Conservation (phyloP, 2,797 vertebrate genomes). For the Molossus alvarezi region DNA sequence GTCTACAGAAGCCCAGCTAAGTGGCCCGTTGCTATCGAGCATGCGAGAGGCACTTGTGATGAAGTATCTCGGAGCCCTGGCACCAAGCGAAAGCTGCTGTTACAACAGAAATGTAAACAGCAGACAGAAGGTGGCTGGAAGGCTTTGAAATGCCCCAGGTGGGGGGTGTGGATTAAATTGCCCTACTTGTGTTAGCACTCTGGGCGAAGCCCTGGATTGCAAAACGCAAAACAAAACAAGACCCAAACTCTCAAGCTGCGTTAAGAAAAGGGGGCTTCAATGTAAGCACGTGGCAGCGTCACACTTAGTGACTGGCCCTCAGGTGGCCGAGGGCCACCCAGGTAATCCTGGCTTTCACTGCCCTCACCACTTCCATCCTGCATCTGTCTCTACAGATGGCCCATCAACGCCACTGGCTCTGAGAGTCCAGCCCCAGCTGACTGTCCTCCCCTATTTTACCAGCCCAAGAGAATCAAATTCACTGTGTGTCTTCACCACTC, state of each 20-base stretch:
- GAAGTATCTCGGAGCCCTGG: slow-evolving; percentile 19
- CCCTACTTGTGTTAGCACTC: not conserved
- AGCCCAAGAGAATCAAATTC: not conserved
- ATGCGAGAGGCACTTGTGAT: not conserved
- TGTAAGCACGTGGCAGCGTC: not conserved
- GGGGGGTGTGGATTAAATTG: not conserved
- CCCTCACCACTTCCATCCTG: not conserved
- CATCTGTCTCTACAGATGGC: not conserved
- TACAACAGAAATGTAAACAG: not conserved
- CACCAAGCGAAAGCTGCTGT: not conserved
- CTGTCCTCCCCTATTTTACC: slow-evolving; percentile 7
- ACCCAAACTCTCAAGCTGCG: not conserved
- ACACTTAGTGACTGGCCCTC: no score
- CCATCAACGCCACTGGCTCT: not conserved
- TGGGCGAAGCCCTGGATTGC: not conserved
- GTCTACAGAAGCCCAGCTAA: not conserved
- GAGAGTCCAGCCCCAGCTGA: not conserved
- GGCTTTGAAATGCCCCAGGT: not conserved
- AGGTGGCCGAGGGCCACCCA: no score
- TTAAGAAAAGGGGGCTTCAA: not conserved
- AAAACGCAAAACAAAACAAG: not conserved
- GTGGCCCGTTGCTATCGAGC: not conserved
- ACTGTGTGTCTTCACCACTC: no score
- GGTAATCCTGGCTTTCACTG: not conserved
- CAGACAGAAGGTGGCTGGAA: not conserved